Evolutionary conservation across 1,140 invertebrate genomes (phyloP).

Genomic region (Galendromus occidentalis): DNA sequence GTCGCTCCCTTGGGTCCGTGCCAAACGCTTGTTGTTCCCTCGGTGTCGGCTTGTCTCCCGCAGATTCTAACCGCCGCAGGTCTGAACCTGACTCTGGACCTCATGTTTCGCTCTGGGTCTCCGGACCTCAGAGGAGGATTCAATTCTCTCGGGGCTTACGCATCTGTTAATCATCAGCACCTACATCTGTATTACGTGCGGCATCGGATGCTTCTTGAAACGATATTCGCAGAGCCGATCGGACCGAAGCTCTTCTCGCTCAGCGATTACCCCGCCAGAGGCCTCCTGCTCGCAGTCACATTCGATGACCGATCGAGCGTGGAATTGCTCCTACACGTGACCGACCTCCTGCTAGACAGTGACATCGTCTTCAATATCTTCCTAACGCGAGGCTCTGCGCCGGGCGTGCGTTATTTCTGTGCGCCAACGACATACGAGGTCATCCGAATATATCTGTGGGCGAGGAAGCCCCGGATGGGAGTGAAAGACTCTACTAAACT

Average conservation of each 20-base stretch:
- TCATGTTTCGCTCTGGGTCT: conserved; percentile 3
- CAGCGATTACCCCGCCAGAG: background rate
- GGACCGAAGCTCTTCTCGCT: background rate
- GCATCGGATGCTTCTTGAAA: background rate
- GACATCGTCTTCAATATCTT: background rate
- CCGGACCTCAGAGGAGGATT: background rate
- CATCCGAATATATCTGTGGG: conserved; percentile 4
- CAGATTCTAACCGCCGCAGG: background rate
- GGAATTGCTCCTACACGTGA: background rate
- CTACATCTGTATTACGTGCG: background rate
- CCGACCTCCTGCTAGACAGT: background rate
- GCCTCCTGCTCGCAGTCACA: background rate
- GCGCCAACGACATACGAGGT: background rate
- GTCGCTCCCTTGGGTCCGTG: background rate
- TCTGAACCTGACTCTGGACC: background rate
- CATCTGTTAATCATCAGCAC: background rate
- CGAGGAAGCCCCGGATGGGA: background rate
- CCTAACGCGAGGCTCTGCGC: background rate
- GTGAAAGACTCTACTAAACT: background rate
- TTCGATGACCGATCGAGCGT: background rate
- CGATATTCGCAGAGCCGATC: background rate
- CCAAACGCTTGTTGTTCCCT: background rate
- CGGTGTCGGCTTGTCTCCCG: background rate
- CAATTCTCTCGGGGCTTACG: background rate
- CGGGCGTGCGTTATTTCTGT: background rate